Evolutionary conservation across 2,113 vertebrate genomes (phyloP).

Genomic region (Chaenocephalus aceratus): DNA sequence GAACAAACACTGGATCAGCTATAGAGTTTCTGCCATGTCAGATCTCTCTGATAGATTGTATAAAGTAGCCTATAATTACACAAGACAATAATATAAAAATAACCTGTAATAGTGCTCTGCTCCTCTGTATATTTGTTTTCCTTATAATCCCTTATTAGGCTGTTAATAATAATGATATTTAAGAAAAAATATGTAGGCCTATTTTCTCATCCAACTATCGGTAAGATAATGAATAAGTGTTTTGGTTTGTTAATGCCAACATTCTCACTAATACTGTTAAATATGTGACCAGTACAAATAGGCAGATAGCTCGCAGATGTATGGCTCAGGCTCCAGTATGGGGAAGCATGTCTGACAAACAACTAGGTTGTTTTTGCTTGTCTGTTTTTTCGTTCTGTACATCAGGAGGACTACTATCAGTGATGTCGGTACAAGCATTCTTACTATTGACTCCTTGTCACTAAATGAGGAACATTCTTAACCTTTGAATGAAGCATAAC

Average conservation of each 20-base stretch:
- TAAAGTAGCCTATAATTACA: conserved; percentile 10
- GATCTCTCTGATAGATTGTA: not conserved
- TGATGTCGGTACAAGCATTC: not conserved
- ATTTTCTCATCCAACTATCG: too few relatives aligned
- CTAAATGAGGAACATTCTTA: not conserved
- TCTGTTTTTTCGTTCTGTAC: not conserved
- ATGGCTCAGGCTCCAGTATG: not conserved
- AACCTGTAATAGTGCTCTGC: not conserved
- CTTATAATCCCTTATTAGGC: not conserved
- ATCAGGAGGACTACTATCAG: not conserved
- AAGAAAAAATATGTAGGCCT: not conserved
- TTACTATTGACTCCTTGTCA: not conserved
- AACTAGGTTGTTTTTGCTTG: not conserved
- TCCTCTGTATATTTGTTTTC: not conserved
- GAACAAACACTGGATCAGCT: not conserved
- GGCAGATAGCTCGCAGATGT: not conserved
- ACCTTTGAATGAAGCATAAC: not conserved
- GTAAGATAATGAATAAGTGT: too few relatives aligned
- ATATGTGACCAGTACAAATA: not conserved
- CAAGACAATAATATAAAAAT: not conserved
- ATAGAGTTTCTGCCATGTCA: conserved; percentile 12
- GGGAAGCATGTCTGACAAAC: not conserved
- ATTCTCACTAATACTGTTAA: not conserved
- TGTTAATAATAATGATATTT: not conserved
- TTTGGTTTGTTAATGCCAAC: not conserved